Percentiles rank a stretch among this genome's conserved stretches.
Evolutionary conservation across 2,797 vertebrate genomes (phyloP).

Genomic region (Onychomys arenicola): DNA sequence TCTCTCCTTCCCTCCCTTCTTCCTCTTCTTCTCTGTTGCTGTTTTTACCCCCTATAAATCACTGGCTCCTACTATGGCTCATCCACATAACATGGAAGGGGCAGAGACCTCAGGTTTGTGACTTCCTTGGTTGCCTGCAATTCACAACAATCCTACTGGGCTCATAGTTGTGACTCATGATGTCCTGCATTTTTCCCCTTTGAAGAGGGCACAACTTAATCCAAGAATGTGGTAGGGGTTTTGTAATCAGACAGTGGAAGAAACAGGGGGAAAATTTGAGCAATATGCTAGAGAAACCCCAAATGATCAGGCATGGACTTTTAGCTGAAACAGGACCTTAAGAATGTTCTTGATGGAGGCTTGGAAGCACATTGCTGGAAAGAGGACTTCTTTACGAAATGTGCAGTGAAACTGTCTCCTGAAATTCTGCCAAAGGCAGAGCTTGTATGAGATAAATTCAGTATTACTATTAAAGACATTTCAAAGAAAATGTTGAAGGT

Average conservation of each 20-base stretch:
- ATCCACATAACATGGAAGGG: background rate
- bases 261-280: background rate
- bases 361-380: background rate
- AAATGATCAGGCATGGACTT: background rate
- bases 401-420: background rate
- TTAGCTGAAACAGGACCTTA: background rate
- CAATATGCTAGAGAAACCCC: background rate
- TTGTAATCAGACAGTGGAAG: background rate
- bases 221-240: background rate
- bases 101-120: no score
- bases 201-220: background rate
- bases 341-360: background rate
- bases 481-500: background rate
- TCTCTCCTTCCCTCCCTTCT: no score
- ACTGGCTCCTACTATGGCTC: background rate
- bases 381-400: background rate
- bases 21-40: no score
- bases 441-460: background rate
- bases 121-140: background rate
- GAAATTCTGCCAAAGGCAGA: constrained; percentile 1
- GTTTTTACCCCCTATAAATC: background rate
- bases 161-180: background rate
- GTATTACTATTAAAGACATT: background rate
- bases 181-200: background rate
- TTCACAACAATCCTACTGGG: background rate